Base-by-base conservation (phyloP, 2,113 vertebrate species). In the Myotis davidii region DNA sequence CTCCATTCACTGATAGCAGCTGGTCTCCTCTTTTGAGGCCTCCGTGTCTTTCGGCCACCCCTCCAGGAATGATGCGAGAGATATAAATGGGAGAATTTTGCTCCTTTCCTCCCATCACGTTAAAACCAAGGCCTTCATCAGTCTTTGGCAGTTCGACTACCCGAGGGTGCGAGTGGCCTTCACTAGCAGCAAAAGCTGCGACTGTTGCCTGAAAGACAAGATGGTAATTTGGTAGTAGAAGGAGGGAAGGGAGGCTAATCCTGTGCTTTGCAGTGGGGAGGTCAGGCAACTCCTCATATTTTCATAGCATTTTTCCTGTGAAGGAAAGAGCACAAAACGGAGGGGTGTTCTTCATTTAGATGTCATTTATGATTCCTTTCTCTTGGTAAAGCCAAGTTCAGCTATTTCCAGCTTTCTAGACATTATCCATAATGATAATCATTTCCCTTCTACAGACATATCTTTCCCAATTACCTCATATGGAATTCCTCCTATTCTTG, bases 41-140 rank as follows among this genome's bases (percentile, higher is more conserved):
- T 72, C 99, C 99, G 0, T 99, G 99, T 96, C 99, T 98, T 98
- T 99, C 99, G 0, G 99, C 99, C 96, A 99, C 99, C 82, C 99
- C 99, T 94, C 99, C 99, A 9, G 99, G 99, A 97, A 99, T 99
- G 98, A 99, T 99, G 97, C 99, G 99, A 61, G 99, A 99, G 98
- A 99, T 99, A 97, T 99, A 99, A 97, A 99, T 99, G 27, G 99
- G 99, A 4, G 99, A 99, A 97, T 99, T 99, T 97, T 99, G 99
- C 93, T 99, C 99, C 96, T 99, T 99, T 97, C 99, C 99, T 78
- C 99, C 99, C 99, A 99, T 99, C 93, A 99, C 99, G 34, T 99
- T 99, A 98, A 99, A 99, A 96, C 99, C 99, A 96, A 99, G 98
- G n/a, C 99, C 99, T 98, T 99, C 99, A 87, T 99, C 99, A 3